Conservation (phyloP, 2,797 vertebrate species). For the Jordanella pulchra region DNA sequence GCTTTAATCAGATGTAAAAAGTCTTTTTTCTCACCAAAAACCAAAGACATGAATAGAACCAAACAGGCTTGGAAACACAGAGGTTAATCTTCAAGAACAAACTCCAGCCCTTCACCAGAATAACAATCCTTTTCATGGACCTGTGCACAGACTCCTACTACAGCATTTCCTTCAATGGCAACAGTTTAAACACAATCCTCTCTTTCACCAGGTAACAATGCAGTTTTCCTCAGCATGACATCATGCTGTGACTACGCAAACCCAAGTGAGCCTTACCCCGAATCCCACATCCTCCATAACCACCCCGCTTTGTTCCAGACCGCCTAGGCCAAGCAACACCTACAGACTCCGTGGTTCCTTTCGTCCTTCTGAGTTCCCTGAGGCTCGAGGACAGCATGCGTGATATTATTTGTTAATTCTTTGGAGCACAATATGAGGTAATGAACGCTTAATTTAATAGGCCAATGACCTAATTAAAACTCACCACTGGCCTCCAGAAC, state of each 20-base stretch:
- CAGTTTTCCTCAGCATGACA: conserved; percentile 2
- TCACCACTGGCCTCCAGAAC: too few species aligned
- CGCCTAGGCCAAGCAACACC: too few species aligned
- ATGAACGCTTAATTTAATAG: too few species aligned
- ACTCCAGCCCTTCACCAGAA: background rate
- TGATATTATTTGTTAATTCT: too few species aligned
- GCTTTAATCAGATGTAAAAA: too few species aligned
- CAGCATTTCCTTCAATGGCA: conserved; percentile 9
- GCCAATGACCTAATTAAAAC: too few species aligned
- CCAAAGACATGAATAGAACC: background rate
- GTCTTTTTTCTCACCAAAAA: background rate
- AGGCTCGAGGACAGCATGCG: too few species aligned
- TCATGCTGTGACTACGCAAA: background rate
- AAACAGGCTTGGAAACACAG: background rate
- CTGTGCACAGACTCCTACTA: conserved; percentile 1
- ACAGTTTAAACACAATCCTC: background rate
- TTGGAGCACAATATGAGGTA: too few species aligned
- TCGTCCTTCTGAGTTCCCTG: too few species aligned
- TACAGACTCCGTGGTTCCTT: too few species aligned
- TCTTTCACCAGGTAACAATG: conserved; percentile 12
- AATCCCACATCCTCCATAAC: too few species aligned
- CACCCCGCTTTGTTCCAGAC: too few species aligned
- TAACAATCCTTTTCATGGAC: background rate
- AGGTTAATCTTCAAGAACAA: background rate
- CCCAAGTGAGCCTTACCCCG: background rate